Conservation (phyloP, 64 coral and sea anemone species). For the Pachyseris speciosa region DNA sequence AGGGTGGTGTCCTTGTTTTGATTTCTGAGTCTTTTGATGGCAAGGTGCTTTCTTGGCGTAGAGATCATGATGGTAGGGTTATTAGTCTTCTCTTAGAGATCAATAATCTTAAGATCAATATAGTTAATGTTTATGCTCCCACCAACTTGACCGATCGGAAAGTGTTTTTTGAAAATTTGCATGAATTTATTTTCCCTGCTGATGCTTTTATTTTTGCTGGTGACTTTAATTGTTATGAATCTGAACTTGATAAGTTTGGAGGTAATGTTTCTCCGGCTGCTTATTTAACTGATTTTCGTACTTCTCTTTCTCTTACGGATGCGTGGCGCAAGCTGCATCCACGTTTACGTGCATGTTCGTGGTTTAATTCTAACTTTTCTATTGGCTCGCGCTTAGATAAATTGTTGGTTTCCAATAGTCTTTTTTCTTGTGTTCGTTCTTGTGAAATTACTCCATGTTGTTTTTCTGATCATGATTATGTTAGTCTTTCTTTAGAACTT, state of each 20-base stretch:
- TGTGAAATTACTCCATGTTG: background rate
- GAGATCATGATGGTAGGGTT: background rate
- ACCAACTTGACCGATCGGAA: background rate
- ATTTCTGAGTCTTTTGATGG: background rate
- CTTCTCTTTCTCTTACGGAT: conserved; percentile 1
- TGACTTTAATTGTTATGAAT: background rate
- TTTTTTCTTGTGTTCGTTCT: background rate
- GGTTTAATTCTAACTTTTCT: conserved; percentile 6
- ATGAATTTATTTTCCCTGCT: background rate
- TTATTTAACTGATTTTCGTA: background rate
- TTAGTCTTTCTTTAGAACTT: background rate
- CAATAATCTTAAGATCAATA: no score
- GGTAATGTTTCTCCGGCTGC: background rate
- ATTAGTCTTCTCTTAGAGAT: background rate
- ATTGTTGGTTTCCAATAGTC: conserved; percentile 1
- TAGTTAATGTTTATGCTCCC: no score
- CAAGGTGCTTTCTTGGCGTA: background rate
- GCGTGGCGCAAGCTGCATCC: conserved; percentile 1
- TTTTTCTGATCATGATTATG: conserved; percentile 42
- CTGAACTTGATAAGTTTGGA: background rate
- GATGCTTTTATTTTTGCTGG: background rate
- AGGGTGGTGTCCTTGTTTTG: background rate
- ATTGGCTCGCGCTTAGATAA: conserved; percentile 16
- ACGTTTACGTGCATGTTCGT: background rate
- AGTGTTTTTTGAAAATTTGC: background rate